Evolutionary conservation across 2,113 vertebrate species (phyloP).

Genomic region (Grammomys dolichurus): DNA sequence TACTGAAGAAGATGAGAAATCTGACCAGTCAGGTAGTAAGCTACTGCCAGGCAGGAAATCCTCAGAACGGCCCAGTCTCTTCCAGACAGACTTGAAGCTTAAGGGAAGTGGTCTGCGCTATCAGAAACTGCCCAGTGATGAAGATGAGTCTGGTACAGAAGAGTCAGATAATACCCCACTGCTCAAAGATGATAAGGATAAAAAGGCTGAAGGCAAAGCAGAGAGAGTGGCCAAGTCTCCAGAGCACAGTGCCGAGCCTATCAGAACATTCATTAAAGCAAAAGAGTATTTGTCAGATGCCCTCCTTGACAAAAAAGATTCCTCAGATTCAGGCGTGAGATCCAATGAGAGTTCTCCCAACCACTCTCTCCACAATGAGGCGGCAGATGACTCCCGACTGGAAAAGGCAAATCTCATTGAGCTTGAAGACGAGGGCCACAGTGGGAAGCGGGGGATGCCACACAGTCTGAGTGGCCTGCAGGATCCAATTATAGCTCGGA

Average conservation of each 20-base stretch:
- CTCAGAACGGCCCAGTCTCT: slow-evolving; percentile 91
- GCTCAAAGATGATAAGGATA: slow-evolving; percentile 91
- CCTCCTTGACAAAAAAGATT: slow-evolving; percentile 96
- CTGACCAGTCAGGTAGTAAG: slow-evolving; percentile 91
- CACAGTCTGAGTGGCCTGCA: slow-evolving; percentile 93
- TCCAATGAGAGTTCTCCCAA: slow-evolving; percentile 95
- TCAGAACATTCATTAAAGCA: slow-evolving; percentile 89
- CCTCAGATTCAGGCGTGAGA: slow-evolving; percentile 94
- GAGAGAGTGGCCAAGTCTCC: slow-evolving; percentile 86
- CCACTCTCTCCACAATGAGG: slow-evolving; percentile 93
- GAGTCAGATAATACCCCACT: slow-evolving; percentile 95
- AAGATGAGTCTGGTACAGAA: slow-evolving; percentile 95
- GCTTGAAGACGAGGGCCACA: slow-evolving; percentile 91
- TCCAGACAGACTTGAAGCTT: slow-evolving; percentile 94
- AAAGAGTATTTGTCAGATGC: slow-evolving; percentile 92
- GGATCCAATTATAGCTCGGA: slow-evolving; percentile 92
- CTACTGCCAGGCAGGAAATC: slow-evolving; percentile 90
- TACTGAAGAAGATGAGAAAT: slow-evolving; percentile 98
- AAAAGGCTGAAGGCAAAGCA: slow-evolving; percentile 84
- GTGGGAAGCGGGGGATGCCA: slow-evolving; percentile 90
- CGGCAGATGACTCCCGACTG: slow-evolving; percentile 89
- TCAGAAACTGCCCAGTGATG: slow-evolving; percentile 95
- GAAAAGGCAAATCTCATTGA: slow-evolving; percentile 92
- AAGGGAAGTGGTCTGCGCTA: slow-evolving; percentile 92
- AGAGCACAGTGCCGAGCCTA: slow-evolving; percentile 86